Percentiles rank a stretch among this genome's conserved stretches.
These are phyloP conservation scores for Conus canariensis DNA, from an alignment of 2,888 invertebrate species.

Conservation along the genomic window DNA sequence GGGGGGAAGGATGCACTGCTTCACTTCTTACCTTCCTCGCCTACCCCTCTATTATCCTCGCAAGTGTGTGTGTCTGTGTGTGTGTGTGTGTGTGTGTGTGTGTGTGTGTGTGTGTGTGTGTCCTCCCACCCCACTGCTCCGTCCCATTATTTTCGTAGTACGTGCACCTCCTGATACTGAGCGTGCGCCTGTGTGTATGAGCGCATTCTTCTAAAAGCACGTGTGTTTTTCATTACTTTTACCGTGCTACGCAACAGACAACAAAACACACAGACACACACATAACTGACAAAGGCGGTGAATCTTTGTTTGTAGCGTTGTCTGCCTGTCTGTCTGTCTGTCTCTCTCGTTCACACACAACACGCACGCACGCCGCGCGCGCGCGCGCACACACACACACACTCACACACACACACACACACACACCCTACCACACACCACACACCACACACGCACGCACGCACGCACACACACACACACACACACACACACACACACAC, in stretches of 20 bases:
- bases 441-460: background rate
- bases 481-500: background rate
- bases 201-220: background rate
- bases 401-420: background rate
- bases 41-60: too few relatives aligned
- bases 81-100: conserved; percentile 28
- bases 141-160: background rate
- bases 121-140: background rate
- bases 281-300: too few relatives aligned
- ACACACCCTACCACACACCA: background rate
- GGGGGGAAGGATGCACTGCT: too few relatives aligned
- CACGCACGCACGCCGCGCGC: background rate
- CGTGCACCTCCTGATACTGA: too few relatives aligned
- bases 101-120: conserved; percentile 27
- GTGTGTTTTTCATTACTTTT: background rate
- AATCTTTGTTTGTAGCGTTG: too few relatives aligned
- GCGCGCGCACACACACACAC: background rate
- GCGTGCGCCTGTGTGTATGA: too few relatives aligned
- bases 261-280: too few relatives aligned
- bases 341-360: background rate
- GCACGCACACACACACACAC: background rate
- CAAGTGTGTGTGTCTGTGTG: too few relatives aligned
- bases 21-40: too few relatives aligned
- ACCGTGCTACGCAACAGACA: too few relatives aligned
- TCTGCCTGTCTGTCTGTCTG: too few relatives aligned